Base-by-base conservation (phyloP, 1,140 invertebrate species). In the Neocloeon triangulifer region DNA sequence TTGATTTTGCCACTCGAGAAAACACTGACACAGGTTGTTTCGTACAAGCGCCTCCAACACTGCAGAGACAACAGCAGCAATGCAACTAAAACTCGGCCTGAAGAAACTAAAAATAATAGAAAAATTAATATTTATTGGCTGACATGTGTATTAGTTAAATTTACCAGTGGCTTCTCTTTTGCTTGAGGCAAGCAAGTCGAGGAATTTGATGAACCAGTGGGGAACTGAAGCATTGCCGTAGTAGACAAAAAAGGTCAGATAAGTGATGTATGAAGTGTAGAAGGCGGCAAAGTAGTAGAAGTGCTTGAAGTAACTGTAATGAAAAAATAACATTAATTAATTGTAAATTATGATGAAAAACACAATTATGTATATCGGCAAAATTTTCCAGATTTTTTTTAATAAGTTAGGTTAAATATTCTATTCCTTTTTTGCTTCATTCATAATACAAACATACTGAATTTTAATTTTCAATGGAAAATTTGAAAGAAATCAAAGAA, bases 1-100 rank as follows among this genome's bases (percentile, higher is more conserved):
- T 84, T 80, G 38, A 89, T 86, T 50, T 69, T 73, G 22, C 62
- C 64, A 35, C 71, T 56, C 8, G 79, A 78, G 51, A 77, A 89
- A 8, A 89, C 64, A 48, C 66, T 78, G 6, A 88, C 48, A 43
- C 51, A 74, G 39, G 63, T 61, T 13, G 71, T 71, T 50, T 91
- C 84, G 46, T 81, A 82, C 22, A 73, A 64, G 42, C 82, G 59
- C 41, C 76, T 62, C 25, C 51, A 60, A 27, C 66, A 66, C 44
- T 88, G 80, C 12, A 78, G 34, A 1, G 59, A 61, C 0, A 80
- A 43, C 21, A 85, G 45, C 3, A 53, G 21, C 1, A 67, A 41
- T 4, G 63, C 64, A 20, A 78, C 39, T 8, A 70, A 39, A 5
- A 61, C 58, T 30, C 58, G 54, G 37, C 60, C 55, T 13, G 58